These are phyloP conservation scores for Rhagoletis pomonella DNA, from an alignment of 1,140 invertebrate genomes.

Conservation along the genomic window DNA sequence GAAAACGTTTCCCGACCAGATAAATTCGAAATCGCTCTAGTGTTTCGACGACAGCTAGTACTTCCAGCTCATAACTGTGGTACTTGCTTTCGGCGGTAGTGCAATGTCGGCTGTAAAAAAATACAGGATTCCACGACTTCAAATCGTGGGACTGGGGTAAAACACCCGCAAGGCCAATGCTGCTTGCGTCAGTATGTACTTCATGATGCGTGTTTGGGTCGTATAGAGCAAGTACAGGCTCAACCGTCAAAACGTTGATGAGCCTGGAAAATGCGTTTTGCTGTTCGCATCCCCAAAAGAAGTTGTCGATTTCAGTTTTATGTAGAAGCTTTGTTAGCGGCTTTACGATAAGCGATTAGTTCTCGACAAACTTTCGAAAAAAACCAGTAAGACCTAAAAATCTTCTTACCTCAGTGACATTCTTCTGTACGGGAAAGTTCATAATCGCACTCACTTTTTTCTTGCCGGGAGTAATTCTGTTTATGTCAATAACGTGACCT, in stretches of 20 bases:
- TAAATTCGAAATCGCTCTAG: conserved; percentile 46
- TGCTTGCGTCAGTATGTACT: too few relatives aligned
- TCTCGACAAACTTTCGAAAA: conserved; percentile 60
- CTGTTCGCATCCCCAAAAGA: conserved; percentile 54
- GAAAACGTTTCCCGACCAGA: conserved; percentile 67
- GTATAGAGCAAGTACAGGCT: conserved; percentile 60
- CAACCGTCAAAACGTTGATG: conserved; percentile 51
- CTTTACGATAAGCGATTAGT: conserved; percentile 63
- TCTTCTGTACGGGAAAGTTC: conserved; percentile 63
- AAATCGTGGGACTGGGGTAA: conserved; percentile 65
- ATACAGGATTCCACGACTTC: conserved; percentile 58
- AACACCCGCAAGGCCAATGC: too few relatives aligned
- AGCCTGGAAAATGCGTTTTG: conserved; percentile 57
- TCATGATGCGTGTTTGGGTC: conserved; percentile 57
- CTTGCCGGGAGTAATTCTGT: conserved; percentile 63
- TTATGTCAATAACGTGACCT: conserved; percentile 59
- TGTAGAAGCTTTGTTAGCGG: too few relatives aligned
- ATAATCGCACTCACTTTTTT: conserved; percentile 62
- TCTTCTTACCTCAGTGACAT: conserved; percentile 60
- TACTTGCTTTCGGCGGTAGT: conserved; percentile 60
- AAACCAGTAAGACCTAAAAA: conserved; percentile 64
- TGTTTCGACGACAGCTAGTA: conserved; percentile 64
- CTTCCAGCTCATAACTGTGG: conserved; percentile 71
- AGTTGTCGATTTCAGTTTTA: conserved; percentile 60
- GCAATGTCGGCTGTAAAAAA: conserved; percentile 55